Base-by-base conservation (phyloP, 2,797 vertebrate species). In the Taenioides sp. region DNA sequence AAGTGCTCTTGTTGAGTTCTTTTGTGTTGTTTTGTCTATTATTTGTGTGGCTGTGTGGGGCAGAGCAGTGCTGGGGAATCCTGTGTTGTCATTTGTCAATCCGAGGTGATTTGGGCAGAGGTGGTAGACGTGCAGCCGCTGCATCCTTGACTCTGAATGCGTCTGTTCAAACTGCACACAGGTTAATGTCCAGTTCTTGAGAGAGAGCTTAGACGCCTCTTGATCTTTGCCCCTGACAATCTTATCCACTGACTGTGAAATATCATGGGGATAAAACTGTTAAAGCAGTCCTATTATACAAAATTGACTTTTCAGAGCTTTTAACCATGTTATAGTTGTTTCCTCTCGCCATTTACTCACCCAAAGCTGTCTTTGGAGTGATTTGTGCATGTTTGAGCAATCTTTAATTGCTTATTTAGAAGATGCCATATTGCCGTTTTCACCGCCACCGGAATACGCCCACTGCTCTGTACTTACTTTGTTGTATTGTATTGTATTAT, bases 81-180 rank as follows among this genome's bases (percentile, higher is more conserved):
- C 71, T 74, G 72, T 3, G 43, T 73, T 83, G 87, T 83, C 84
- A 80, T 85, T 85, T 84, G 77, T 89, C 87, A 85, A 76, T 85
- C 82, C 73, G 78, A 69, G 72, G 84, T 79, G 81, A 80, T 71
- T 69, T 18, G 14, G 73, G 77, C 11, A 5, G 72, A 80, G 79
- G 71, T 75, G 67, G 50, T 49, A 76, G 75, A 81, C 67, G 20
- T 79, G 70, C 25, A 70, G 75, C 60, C 28, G 55, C 61, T 74
- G 63, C 2, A 71, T 67, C 76, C 65, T 58, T 71, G 71, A 65
- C 81, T 31, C 22, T 72, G 25, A 61, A 57, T 59, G 67, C 73
- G 54, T 76, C 68, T 71, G 43, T 70, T 74, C 16, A 65, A 34
- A 47, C 62, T 75, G 84, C 65, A 23, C 60, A 81, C 74, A 89